Evolutionary conservation across 2,113 vertebrate species (phyloP).

Genomic region (Alexandromys fortis): DNA sequence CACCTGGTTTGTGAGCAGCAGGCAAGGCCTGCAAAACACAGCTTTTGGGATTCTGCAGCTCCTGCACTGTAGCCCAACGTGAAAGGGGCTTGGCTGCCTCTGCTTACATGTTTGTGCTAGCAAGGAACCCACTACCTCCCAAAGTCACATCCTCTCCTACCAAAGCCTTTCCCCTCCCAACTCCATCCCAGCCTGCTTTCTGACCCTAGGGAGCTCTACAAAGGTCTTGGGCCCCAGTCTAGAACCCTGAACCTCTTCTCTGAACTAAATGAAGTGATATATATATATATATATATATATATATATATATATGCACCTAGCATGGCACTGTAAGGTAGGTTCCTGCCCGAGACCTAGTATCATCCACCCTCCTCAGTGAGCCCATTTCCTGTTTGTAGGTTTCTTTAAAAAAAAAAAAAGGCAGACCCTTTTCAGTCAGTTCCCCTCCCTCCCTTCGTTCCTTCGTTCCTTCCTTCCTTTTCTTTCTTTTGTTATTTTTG

Average conservation of each 20-base stretch:
- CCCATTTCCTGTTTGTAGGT: not conserved
- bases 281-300: no score
- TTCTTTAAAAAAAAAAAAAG: not conserved
- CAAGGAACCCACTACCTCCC: not conserved
- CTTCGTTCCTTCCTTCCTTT: rapidly evolving
- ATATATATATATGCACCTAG: not conserved
- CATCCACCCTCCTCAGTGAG: not conserved
- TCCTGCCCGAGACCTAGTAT: not conserved
- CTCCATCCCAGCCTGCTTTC: not conserved
- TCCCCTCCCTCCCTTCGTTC: rapidly evolving
- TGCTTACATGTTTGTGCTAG: not conserved
- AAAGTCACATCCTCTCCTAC: not conserved
- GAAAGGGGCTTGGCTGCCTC: not conserved
- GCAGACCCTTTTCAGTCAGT: not conserved
- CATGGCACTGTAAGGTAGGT: not conserved
- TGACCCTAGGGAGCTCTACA: not conserved
- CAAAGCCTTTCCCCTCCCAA: not conserved
- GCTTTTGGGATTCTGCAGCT: not conserved
- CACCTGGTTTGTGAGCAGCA: not conserved
- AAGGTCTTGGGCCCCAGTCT: not conserved
- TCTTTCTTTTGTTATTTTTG: not conserved
- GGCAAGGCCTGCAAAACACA: not conserved
- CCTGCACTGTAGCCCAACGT: not conserved
- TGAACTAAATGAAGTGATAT: not conserved
- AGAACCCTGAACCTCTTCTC: not conserved